These are phyloP conservation scores for Conger conger DNA, from an alignment of 2,113 vertebrate genomes.

Conservation along the genomic window DNA sequence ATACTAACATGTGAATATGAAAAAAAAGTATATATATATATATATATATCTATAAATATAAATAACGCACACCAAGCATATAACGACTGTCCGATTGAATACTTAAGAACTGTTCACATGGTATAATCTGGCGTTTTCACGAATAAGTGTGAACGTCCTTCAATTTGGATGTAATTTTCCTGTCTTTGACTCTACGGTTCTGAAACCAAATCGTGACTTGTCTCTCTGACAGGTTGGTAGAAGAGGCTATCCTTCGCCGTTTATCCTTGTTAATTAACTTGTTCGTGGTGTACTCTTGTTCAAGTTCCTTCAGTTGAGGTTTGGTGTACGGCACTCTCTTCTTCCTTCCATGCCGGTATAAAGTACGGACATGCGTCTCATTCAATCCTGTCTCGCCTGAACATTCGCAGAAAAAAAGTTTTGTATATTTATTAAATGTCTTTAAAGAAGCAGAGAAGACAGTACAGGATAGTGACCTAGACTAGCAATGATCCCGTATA, in stretches of 20 bases:
- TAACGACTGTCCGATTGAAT: not conserved
- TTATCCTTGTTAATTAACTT: constrained; percentile 99
- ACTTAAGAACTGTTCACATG: not conserved
- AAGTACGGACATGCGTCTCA: constrained; percentile 35
- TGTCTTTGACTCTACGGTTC: constrained; percentile 85
- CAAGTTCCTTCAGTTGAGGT: constrained; percentile 66
- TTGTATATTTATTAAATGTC: not conserved
- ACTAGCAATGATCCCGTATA: too few species aligned
- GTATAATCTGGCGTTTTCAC: not conserved
- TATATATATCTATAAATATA: too few species aligned
- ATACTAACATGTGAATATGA: not conserved
- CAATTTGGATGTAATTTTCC: constrained; percentile 73
- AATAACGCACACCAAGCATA: not conserved
- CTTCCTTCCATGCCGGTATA: constrained; percentile 47
- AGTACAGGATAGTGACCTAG: too few species aligned
- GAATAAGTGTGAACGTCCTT: constrained; percentile 44
- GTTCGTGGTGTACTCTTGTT: constrained; percentile 83
- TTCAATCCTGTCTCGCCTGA: constrained; percentile 39
- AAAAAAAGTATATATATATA: too few species aligned
- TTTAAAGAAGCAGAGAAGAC: not conserved
- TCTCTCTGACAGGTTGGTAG: constrained; percentile 82
- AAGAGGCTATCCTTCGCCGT: constrained; percentile 84
- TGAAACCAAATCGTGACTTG: constrained; percentile 92
- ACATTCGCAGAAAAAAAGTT: constrained; percentile 19
- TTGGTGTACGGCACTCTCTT: constrained; percentile 55